Percentiles rank a stretch among this genome's conserved stretches.
These are phyloP conservation scores for Synanthedon andrenaeformis DNA, from an alignment of 2,888 invertebrate genomes.

Conservation along the genomic window DNA sequence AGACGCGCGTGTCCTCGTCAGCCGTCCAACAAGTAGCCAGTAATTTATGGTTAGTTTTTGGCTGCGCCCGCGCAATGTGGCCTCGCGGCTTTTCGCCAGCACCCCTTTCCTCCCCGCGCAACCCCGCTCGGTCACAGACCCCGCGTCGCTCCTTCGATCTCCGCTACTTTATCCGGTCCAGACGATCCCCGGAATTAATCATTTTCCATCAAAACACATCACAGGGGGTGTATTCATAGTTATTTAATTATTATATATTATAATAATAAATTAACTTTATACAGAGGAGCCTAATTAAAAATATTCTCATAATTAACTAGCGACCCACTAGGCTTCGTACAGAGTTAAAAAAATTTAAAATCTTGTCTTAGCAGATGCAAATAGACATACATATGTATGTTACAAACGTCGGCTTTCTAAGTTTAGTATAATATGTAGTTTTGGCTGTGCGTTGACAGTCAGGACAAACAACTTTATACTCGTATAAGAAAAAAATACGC, in stretches of 20 bases:
- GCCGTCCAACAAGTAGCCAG: slow-evolving; percentile 61
- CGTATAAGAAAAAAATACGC: too few species aligned
- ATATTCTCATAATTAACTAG: too few species aligned
- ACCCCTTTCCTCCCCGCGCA: slow-evolving; percentile 18
- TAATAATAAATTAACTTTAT: slow-evolving; percentile 11
- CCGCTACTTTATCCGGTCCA: slow-evolving; percentile 63
- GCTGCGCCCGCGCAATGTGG: slow-evolving; percentile 62
- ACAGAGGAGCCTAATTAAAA: too few species aligned
- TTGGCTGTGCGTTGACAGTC: too few species aligned
- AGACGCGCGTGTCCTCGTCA: slow-evolving; percentile 53
- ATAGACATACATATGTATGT: too few species aligned
- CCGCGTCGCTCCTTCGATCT: slow-evolving; percentile 62
- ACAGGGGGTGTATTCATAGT: slow-evolving; percentile 17
- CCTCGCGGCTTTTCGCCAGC: slow-evolving; percentile 58
- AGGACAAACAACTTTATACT: too few species aligned
- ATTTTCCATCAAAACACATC: slow-evolving; percentile 49
- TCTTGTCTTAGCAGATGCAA: too few species aligned
- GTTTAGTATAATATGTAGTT: too few species aligned
- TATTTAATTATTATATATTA: too few species aligned
- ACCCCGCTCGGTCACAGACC: slow-evolving; percentile 38
- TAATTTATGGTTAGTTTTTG: slow-evolving; percentile 73
- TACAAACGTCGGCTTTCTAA: too few species aligned
- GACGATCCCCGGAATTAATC: slow-evolving; percentile 62
- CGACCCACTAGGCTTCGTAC: slow-evolving; percentile 28
- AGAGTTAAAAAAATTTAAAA: neutral